Evolutionary conservation across 1,140 invertebrate genomes (phyloP).

Genomic region (Acromyrmex heyeri): DNA sequence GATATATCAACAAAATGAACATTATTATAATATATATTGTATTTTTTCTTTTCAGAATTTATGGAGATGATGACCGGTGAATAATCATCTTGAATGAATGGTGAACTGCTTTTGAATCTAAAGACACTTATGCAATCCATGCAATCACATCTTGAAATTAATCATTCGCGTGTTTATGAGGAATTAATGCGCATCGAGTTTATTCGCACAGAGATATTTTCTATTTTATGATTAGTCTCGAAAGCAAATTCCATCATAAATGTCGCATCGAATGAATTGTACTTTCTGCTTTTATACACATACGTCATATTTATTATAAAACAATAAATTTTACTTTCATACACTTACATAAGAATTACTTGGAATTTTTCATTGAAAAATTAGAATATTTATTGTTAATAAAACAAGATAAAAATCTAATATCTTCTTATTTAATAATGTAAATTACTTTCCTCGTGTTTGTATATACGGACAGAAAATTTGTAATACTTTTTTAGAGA

Average conservation of each 20-base stretch:
- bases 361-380: conserved; percentile 75
- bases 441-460: not conserved
- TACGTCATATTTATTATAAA: conserved; percentile 47
- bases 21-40: not conserved
- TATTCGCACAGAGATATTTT: conserved; percentile 48
- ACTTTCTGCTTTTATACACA: conserved; percentile 56
- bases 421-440: conserved; percentile 6
- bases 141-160: conserved; percentile 46
- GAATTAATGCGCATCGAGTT: conserved; percentile 56
- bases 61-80: conserved; percentile 99
- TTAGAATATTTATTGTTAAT: conserved; percentile 85
- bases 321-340: conserved; percentile 53
- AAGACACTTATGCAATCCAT: conserved; percentile 63
- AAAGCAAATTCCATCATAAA: conserved; percentile 38
- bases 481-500: not conserved
- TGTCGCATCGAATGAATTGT: conserved; percentile 42
- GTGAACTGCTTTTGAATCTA: conserved; percentile 38
- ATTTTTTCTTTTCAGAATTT: conserved; percentile 92
- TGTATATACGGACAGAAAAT: not conserved
- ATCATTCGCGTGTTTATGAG: conserved; percentile 61
- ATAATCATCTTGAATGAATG: conserved; percentile 86
- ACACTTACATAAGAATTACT: conserved; percentile 67
- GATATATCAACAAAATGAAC: too few relatives aligned
- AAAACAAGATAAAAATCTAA: conserved; percentile 77
- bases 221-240: conserved; percentile 66